Base-by-base conservation (phyloP, 2,797 vertebrate species). In the Poliocrania exsul region DNA sequence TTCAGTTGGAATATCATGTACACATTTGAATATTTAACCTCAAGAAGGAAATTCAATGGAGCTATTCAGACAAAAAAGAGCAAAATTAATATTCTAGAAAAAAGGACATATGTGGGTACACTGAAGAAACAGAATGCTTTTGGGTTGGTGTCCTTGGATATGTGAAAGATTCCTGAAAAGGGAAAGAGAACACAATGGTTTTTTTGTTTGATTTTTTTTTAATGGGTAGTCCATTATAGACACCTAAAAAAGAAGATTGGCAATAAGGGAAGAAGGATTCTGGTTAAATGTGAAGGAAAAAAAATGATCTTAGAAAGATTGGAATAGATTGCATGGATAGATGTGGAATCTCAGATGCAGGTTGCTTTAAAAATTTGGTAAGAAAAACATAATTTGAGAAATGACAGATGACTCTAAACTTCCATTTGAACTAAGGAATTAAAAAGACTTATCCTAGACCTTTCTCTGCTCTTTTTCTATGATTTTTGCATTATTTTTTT, bases 131-230 rank as follows among this genome's bases (percentile, higher is more conserved):
- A 3, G 4, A 40, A 73, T 28, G 3, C 35, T 5, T 53, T 83
- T 49, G 42, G 9, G 2, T 25, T 65, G 2, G 1, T 26, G 2
- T 18, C 11, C 81, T 62, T 47, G n/a, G 19, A 29, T 23, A 29
- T 19, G 8, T 42, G 23, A 82, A 79, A 82, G 11, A 33, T 15
- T 67, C 6, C 7, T 77, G 40, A 53, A 56, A 87, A 28, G 1
- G 2, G 4, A 44, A 86, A 51, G 16, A 61, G 6, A 47, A 31
- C 20, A 7, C 2, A 31, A 5, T n/a, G 8, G 0, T 16, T 16
- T 82, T 73, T 33, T 70, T 16, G 1, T 46, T 56, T 49, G 1
- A 56, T 64, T 88, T 83, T 69, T 46, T 88, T 83, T 69, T 47
- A 61, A 19, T 51, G 7, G 2, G 0, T n/a, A 23, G 0, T 75